Percentiles rank a stretch among this genome's conserved stretches.
phyloP scores from a whole-genome alignment of 37 sponge, comb jelly and placozoan genomes.

The Lycopodina hypogea region DNA sequence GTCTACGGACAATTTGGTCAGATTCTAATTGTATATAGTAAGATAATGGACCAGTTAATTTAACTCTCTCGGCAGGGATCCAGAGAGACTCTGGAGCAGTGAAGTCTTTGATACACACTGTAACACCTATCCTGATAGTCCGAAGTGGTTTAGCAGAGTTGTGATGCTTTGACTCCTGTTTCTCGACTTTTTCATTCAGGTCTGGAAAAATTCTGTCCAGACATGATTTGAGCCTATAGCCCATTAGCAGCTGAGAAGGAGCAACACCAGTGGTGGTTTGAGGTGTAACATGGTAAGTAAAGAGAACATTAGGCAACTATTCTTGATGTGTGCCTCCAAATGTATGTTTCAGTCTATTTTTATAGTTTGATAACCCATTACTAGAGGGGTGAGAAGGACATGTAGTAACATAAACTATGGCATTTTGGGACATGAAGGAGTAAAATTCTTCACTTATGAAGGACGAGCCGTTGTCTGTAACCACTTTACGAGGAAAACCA shows the following conservation, averaged over 20 bases:
- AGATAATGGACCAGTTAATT: slow-evolving; percentile 21
- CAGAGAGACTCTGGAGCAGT: background rate
- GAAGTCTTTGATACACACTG: slow-evolving; percentile 24
- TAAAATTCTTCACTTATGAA: slow-evolving; percentile 40
- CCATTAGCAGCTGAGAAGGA: slow-evolving; percentile 48
- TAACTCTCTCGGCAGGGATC: slow-evolving; percentile 4
- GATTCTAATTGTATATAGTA: slow-evolving; percentile 12
- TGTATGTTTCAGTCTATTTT: slow-evolving; percentile 12
- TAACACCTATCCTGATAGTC: background rate
- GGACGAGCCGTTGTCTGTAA: slow-evolving; percentile 42
- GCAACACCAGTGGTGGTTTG: slow-evolving; percentile 39
- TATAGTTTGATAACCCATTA: slow-evolving; percentile 46
- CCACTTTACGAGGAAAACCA: slow-evolving; percentile 38
- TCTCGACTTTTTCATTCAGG: background rate
- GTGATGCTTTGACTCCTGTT: background rate
- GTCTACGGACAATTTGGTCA: slow-evolving; percentile 12
- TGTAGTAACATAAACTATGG: slow-evolving; percentile 15
- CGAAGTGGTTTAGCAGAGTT: background rate
- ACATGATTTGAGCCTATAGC: slow-evolving; percentile 25
- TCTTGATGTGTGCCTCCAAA: slow-evolving; percentile 3
- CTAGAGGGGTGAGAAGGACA: slow-evolving; percentile 58
- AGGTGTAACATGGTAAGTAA: slow-evolving; percentile 42
- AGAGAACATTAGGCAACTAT: slow-evolving; percentile 28
- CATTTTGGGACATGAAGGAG: slow-evolving; percentile 19
- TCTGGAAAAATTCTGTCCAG: slow-evolving; percentile 28